Base-by-base conservation (phyloP, 2,797 vertebrate species). In the Gorsachius magnificus region DNA sequence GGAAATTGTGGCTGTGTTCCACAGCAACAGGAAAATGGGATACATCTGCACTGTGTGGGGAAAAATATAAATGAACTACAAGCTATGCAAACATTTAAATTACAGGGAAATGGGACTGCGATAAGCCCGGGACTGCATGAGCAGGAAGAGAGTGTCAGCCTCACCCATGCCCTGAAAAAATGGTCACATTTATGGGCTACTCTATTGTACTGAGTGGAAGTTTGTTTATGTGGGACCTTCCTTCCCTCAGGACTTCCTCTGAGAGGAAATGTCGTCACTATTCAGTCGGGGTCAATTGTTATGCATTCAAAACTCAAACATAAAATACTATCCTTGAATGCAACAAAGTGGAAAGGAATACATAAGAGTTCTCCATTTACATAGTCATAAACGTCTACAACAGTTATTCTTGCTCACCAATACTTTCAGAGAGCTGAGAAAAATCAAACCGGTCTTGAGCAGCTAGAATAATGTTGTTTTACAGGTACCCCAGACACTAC, bases 21-120 rank as follows among this genome's bases (percentile, higher is more conserved):
- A 93, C 93, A 87, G 97, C 94, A 98, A 97, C 97, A 98, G 98
- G 97, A 97, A 98, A 97, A 97, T 96, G 97, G 95, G 94, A 97
- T 97, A 95, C 97, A 97, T 98, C 98, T 98, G 97, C 92, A 87
- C 45, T 5, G 35, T 60, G 77, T 80, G 83, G 86, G 87, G 83
- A 81, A 97, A 97, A 96, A 93, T 71, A 96, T 58, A 96, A 96
- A 89, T 94, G 77, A 95, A 95, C 48, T 72, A 91, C 89, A 82
- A 96, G 89, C 93, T 82, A 72, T 92, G 88, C 89, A 94, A 97
- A 94, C 96, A 97, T 96, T 98, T 95, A 96, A 97, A 96, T 93
- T 95, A 89, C 86, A 87, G 96, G 92, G 96, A 98, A 97, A 91
- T 17, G 4, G 88, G 91, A 83, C 93, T 94, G 95, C 14, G 94